Evolutionary conservation across 2,888 invertebrate genomes (phyloP), one percentile per base, ranked within the genome.

Genomic region (Brachynemurus nebulosus): DNA sequence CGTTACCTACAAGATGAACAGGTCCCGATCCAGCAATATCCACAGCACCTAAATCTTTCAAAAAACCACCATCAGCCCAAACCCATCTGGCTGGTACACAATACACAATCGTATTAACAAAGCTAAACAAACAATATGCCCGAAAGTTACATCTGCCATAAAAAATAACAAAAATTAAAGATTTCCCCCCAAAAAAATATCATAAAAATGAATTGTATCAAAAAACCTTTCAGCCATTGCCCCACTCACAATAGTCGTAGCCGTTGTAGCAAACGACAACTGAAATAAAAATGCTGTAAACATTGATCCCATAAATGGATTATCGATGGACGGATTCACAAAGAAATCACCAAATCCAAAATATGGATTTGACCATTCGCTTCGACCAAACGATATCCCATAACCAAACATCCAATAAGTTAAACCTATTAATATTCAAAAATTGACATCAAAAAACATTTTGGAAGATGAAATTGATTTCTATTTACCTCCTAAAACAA

Each of bases 331-430:
- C 0, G 86, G 83, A 64, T 91, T 88, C 7, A 89, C 67, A 2
- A 86, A 72, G 62, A 86, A 90, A 59, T 85, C 81, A 0, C 93
- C 91, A 18, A 85, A 70, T 0, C 86, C 90, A 50, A 89, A 76
- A 55, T 92, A 84, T 0, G 84, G 70, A 64, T 86, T 91, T 3
- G 78, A 78, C 16, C 78, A 70, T 0, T 74, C 63, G 0, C 79
- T 76, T 16, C 78, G 70, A 0, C 91, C 93, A 57, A 89, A 93
- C 4, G 90, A 89, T 64, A 93, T 72, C 1, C 89, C 92, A 62
- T 86, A 95, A 1, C 95, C 95, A 59, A 93, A 90, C 25, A 88
- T 74, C 95, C 95, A 96, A 64, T 93, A 95, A 0, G 91, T 90
- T 11, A 90, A 62, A 47, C 90, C 76, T 76, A 36, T 7, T n/a